Evolutionary conservation across 2,888 invertebrate species (phyloP), one percentile per base, ranked within the genome.

Genomic region (Arge pagana): DNA sequence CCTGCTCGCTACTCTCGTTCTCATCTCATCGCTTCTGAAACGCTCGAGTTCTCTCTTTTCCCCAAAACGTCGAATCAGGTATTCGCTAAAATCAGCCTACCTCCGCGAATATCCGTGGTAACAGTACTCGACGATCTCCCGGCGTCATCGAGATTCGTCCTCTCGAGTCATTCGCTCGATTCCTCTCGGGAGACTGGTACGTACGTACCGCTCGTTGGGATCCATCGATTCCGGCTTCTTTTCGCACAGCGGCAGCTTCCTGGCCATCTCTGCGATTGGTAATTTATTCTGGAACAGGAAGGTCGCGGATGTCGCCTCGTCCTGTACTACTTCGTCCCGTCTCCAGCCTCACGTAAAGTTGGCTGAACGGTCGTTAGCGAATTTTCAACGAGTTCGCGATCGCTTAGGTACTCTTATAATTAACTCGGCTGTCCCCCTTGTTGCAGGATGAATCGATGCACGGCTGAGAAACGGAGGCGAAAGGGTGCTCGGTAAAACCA

Each of bases 361-460:
- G 71, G 64, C 71, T 70, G 71, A 71, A 71, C 69, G 71, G 68
- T 71, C 71, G 70, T 71, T 71, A 71, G 69, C 66, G 62, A 64
- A 68, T 61, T 64, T 66, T 65, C 69, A 70, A 71, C 71, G 68
- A 67, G 63, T 67, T 65, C 63, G 62, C 11, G 10, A 36, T 16
- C 36, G 36, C 8, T 8, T 18, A 15, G 10, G n/a, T 8, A 16
- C 21, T n/a, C n/a, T 59, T 61, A 66, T 70, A 71, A 71, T 71
- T 71, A 71, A 70, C 71, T 69, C 62, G 59, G n/a, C 45, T 35
- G 45, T 45, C 45, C 23, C 15, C 31, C 33, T 35, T 23, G 10
- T 2, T n/a, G 28, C n/a, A n/a, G 4, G 21, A 35, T 35, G 23
- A 26, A 45, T 45, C 67, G 62, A 62, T 65, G 62, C n/a, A n/a